Evolutionary conservation across 2,888 invertebrate species (phyloP).

Genomic region (Apocheima hispidaria): DNA sequence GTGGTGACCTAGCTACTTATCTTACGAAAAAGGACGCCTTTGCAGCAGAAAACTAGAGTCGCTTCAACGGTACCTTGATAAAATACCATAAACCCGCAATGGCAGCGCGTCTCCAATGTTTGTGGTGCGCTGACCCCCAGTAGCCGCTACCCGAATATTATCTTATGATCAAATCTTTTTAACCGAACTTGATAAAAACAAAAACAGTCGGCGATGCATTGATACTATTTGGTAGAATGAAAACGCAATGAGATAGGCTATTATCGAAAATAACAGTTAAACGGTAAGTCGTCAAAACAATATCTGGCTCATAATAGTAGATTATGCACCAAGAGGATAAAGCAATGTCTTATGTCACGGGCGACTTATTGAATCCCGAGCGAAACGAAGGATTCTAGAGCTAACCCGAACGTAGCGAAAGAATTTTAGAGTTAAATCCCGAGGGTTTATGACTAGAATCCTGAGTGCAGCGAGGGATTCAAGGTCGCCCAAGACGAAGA

Average conservation of each 20-base stretch:
- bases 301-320: slow-evolving; percentile 53
- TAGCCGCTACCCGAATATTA: slow-evolving; percentile 68
- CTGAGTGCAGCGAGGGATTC: too few relatives aligned
- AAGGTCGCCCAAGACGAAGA: too few relatives aligned
- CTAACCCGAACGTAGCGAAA: too few relatives aligned
- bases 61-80: slow-evolving; percentile 71
- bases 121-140: slow-evolving; percentile 71
- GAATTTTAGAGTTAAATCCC: too few relatives aligned
- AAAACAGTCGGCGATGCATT: slow-evolving; percentile 15
- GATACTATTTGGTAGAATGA: slow-evolving; percentile 25
- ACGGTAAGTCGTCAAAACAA: slow-evolving; percentile 51
- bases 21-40: slow-evolving; percentile 53
- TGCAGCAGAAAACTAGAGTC: slow-evolving; percentile 63
- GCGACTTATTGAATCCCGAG: too few relatives aligned
- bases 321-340: too few relatives aligned
- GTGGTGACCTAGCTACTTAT: slow-evolving; percentile 37
- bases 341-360: too few relatives aligned
- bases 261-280: slow-evolving; percentile 53
- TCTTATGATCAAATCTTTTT: slow-evolving; percentile 57
- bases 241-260: slow-evolving; percentile 42
- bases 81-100: slow-evolving; percentile 72
- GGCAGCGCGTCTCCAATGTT: slow-evolving; percentile 60
- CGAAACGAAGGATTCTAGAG: too few relatives aligned
- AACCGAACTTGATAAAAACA: slow-evolving; percentile 30
- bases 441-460: too few relatives aligned